Conservation (phyloP, 2,888 invertebrate genomes). For the Torymus auratus region DNA sequence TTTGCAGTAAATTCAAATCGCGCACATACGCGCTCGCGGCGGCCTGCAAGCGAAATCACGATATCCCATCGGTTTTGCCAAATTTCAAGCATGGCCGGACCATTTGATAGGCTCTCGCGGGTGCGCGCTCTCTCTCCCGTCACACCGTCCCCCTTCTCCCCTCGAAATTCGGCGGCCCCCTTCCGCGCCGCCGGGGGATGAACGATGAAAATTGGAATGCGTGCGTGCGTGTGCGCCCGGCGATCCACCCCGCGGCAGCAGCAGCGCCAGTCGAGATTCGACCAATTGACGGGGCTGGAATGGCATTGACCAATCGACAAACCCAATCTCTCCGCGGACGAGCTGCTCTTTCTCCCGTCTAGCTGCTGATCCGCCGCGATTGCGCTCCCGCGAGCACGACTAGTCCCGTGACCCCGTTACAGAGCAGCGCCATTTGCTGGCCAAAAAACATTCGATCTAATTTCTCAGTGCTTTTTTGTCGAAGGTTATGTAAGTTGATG, state of each 20-base stretch:
- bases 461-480: neutral
- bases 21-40: neutral
- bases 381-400: constrained; percentile 25
- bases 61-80: constrained; percentile 66
- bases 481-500: no score
- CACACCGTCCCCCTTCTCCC: constrained; percentile 11
- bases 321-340: constrained; percentile 57
- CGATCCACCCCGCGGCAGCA: constrained; percentile 55
- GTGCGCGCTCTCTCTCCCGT: neutral
- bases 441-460: no score
- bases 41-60: constrained; percentile 57
- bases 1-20: constrained; percentile 52
- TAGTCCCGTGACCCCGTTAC: constrained; percentile 67
- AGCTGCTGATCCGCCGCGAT: neutral
- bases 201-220: constrained; percentile 59
- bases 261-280: constrained; percentile 60
- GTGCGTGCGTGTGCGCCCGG: constrained; percentile 8
- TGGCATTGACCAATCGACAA: constrained; percentile 68
- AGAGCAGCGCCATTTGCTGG: neutral
- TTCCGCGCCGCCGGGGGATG: constrained; percentile 60
- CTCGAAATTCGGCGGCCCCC: constrained; percentile 3
- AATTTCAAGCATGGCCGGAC: constrained; percentile 71
- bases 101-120: constrained; percentile 69
- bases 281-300: constrained; percentile 68
- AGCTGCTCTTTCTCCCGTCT: neutral